Base-by-base conservation (phyloP, 2,888 invertebrate species). In the Drosophila anomelani region DNA sequence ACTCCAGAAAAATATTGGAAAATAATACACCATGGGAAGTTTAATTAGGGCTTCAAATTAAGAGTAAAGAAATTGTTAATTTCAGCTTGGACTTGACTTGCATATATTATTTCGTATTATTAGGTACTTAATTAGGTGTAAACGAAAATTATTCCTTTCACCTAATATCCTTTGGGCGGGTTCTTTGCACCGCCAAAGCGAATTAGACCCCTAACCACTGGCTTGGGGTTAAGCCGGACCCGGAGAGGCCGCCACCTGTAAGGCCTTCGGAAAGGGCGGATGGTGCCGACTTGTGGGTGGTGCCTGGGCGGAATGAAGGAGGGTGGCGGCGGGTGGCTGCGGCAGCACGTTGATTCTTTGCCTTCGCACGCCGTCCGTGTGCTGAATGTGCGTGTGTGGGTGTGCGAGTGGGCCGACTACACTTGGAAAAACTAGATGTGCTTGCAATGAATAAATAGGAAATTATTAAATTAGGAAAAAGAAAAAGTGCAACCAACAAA, bases 321-420 rank as follows among this genome's bases (percentile, higher is more conserved):
- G 23, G 53, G 23, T 7, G 53, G n/a, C n/a, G 23, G 10, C 3
- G 13, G 43, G 44, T 23, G 43, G 41, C 43, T 26, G 56, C 0
- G 51, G 34, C 60, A 60, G 57, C 60, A 61, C 60, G 60, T 61
- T 61, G 54, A 54, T n/a, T 38, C 38, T 54, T 54, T 6, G 53
- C 38, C 23, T 54, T 38, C n/a, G 38, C 47, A 17, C n/a, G 26
- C 26, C 5, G 29, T 47, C 10, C 47, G n/a, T 29, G 26, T 29
- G 47, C 32, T 7, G 44, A 23, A 23, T 44, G 29, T 12, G 26
- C 6, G 49, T 49, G 29, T n/a, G 47, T 29, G n/a, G 32, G 47
- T 23, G 53, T 56, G 39, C 20, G 20, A 13, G 20, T 20, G 51
- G 20, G 23, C 36, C 20, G 15, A 23, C 5, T 23, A 53, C 51